Base-by-base conservation (phyloP, 2,113 vertebrate species). In the Halcyon senegalensis region DNA sequence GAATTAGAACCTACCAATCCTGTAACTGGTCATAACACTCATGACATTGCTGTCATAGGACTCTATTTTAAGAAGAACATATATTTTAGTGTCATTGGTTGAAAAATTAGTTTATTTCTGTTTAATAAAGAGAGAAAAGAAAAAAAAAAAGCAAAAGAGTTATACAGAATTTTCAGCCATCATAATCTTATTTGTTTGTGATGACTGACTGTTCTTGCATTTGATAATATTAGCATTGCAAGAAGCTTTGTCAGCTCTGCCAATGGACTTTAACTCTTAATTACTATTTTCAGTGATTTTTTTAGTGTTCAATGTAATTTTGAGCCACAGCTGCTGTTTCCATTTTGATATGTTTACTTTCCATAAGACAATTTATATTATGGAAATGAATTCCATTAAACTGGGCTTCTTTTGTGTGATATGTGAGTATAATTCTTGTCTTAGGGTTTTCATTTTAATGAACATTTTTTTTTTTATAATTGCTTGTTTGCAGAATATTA, bases 261-360 rank as follows among this genome's bases (percentile, higher is more conserved):
- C 90, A 94, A 92, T 89, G 56, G 50, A 81, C 92, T 96, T 94
- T 56, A 50, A 69, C 44, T 94, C 88, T 75, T 93, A 95, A 95
- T 95, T 96, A 90, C 80, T 96, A 74, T 97, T 97, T 96, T 96
- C 92, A 81, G 50, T 83, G 31, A 33, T 76, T 91, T 92, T 94
- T 93, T 87, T 58, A 16, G 58, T 69, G 64, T 85, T 96, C n/a
- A 37, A 46, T 91, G 20, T 91, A 94, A 96, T 96, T 97, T 94
- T 96, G 84, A 96, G 89, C 55, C 77, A 93, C 96, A 97, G 91
- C 92, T 97, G 93, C 85, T 95, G 51, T 75, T 90, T 95, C 77
- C 67, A 75, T 90, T 97, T 94, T 94, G 80, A 89, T 96, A 89
- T 96, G 85, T 94, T 96, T 97, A 90, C 67, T 96, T 95, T 95